Evolutionary conservation across 2,113 vertebrate species (phyloP), one percentile per base, ranked within the genome.

Genomic region (Ictidomys tridecemlineatus): DNA sequence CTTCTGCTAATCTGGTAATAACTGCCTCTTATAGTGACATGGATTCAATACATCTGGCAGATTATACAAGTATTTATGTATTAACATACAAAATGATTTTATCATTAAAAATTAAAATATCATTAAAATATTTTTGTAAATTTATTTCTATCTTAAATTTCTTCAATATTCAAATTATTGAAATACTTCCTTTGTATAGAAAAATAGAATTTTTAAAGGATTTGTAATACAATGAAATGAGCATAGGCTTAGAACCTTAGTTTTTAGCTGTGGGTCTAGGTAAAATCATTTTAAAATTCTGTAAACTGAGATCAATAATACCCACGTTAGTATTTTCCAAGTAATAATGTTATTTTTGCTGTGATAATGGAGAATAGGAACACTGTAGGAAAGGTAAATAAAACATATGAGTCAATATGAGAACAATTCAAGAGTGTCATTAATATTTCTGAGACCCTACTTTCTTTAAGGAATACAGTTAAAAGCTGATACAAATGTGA

Each of bases 121-220:
- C 45, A 45, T 45, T 8, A 4, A 32, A 65, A 37, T 22, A 70
- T 74, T 91, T 77, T n/a, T 82, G 9, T 76, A 94, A 87, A 70
- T 79, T 58, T 13, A 95, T 85, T 83, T 82, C 20, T 42, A 88
- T 87, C 93, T 63, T 72, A 78, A 84, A 96, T 65, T 34, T 76
- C 13, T 10, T 69, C 18, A 26, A 0, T 22, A 12, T 0, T 30
- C 65, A 77, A 18, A 88, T 87, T 95, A 87, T 79, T 92, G 72
- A 87, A 85, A 80, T 7, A 51, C 2, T 4, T 78, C 10, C 17
- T 67, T 72, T 22, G 24, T 53, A 26, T 74, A 65, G 28, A 76
- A 76, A 91, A 79, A 76, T 22, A 58, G 53, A 58, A 1, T 22
- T 65, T 78, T 78, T 45, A 84, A 94, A 76, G 45, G 61, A 26